Evolutionary conservation across 2,113 vertebrate genomes (phyloP), one percentile per base, ranked within the genome.

Genomic region (Lichenostomus cassidix): DNA sequence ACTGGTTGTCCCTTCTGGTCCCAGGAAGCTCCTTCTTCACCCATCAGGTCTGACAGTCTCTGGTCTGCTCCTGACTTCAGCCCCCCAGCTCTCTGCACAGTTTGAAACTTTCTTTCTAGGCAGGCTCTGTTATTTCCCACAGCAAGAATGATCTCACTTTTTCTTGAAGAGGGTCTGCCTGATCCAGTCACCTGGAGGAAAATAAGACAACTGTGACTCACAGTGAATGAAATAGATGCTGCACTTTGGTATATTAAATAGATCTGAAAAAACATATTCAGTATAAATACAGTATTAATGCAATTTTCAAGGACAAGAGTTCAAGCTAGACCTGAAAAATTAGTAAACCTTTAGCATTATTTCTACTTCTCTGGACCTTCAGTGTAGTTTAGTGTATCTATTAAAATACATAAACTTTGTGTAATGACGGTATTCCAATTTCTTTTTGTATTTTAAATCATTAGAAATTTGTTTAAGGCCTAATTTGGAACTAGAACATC

Each of bases 371-470:
- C 84, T 70, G 39, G 10, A 80, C 12, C 10, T 64, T 59, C 7
- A 5, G 3, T 39, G 15, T 75, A 25, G 9, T n/a, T 49, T 31
- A 69, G 8, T 37, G 7, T 44, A 27, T 23, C 4, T 39, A 23
- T 37, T 75, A 59, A 42, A 69, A 39, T 29, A 49, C 6, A 7
- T 18, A 44, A 70, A 44, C 2, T 5, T 68, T 29, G 9, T 27
- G 7, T 27, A 31, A 2, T 39, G 14, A n/a, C 1, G 2, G 1
- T 74, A 19, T 33, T 69, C 4, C 7, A 13, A 4, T 13, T 41
- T 27, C 41, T 42, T 62, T 21, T 85, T 46, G 16, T 10, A 5
- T 33, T 35, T 52, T 31, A 19, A 19, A 16, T 23, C 9, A 37
- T 58, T 49, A 53, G 20, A 7, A 53, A 53, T 49, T 37, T 50